Base-by-base conservation (phyloP, 1,140 invertebrate genomes). In the Drosophila grimshawi region DNA sequence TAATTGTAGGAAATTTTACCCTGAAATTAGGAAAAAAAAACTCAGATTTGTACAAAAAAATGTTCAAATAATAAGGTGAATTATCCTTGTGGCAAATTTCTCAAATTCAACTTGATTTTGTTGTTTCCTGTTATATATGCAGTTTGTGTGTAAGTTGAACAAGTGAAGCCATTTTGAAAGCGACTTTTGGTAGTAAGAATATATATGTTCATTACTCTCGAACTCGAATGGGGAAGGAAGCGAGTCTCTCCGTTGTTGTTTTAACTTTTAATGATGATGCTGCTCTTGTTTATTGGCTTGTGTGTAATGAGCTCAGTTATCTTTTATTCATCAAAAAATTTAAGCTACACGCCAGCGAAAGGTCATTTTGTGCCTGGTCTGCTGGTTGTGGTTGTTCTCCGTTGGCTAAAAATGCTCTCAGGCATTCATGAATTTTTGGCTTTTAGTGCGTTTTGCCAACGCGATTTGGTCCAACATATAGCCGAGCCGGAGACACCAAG, bases 281-380 rank as follows among this genome's bases (percentile, higher is more conserved):
- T 76, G 64, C n/a, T 59, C 48, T 55, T 64, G 43, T 1, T 30
- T 46, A 11, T 4, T 45, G 29, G 27, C 11, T 52, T 5, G 4
- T 45, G 8, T 70, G 59, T 32, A 59, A 53, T 75, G 70, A 81
- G 82, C 82, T 86, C 69, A 80, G 85, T 88, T 83, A 88, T 86
- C 76, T 86, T 83, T 80, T 88, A 88, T 88, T 86, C 76, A 86
- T 86, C 88, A 88, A 86, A 88, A 86, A 19, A 19, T 83, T 88
- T 69, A 83, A 78, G 61, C 56, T 48, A 62, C 62, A 43, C 39
- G 2, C 19, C 61, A 76, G 69, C 63, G 61, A 86, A 63, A 79
- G 64, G 55, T 70, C 74, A 52, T 46, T 71, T 72, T 73, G 62
- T 70, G 52, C 63, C 66, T 29, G 68, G 49, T 37, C 19, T 19